Evolutionary conservation across 2,113 vertebrate genomes (phyloP), one percentile per base, ranked within the genome.

Genomic region (Alligator sinensis): DNA sequence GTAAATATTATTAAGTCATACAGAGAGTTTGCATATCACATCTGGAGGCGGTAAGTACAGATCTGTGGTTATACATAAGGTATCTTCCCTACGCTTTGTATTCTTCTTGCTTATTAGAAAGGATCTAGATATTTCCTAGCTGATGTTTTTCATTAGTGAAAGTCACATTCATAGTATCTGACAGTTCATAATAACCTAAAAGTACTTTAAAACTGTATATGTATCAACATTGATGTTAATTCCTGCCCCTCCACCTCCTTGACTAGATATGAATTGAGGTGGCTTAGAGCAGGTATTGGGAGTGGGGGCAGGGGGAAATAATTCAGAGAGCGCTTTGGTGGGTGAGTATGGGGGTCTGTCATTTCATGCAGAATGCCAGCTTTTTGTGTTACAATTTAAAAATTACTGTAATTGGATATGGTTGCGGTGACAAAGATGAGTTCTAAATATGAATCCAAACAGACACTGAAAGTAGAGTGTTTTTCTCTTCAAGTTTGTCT

Each of bases 401-500:
- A 78, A n/a, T 28, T 80, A 64, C 85, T 75, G 57, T 64, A 66
- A n/a, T 28, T 84, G 74, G 38, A 93, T 64, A 81, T 68, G 72
- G 82, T 24, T n/a, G 76, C 76, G 82, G 38, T 55, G 77, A 62
- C 84, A 72, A 92, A 80, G 84, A 59, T 27, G 74, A 83, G 61
- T 38, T 88, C 86, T 92, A 82, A 60, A 93, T 94, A 80, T 47
- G 75, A 79, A 90, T 80, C 34, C 21, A 82, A 83, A 83, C 84
- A 78, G 16, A 4, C 89, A 63, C 86, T 81, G 47, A 47, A 47
- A 47, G 47, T 7, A 47, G 47, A 47, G 47, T 9, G 9, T 47
- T 47, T 47, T 47, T 47, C 47, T 47, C 47, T 47, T 47, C 47
- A 47, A 30, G 47, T 85, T 61, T 59, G 59, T 89, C n/a, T 59